Evolutionary conservation across 1,140 invertebrate species (phyloP), one percentile per base, ranked within the genome.

Genomic region (Drosophila ficusphila): DNA sequence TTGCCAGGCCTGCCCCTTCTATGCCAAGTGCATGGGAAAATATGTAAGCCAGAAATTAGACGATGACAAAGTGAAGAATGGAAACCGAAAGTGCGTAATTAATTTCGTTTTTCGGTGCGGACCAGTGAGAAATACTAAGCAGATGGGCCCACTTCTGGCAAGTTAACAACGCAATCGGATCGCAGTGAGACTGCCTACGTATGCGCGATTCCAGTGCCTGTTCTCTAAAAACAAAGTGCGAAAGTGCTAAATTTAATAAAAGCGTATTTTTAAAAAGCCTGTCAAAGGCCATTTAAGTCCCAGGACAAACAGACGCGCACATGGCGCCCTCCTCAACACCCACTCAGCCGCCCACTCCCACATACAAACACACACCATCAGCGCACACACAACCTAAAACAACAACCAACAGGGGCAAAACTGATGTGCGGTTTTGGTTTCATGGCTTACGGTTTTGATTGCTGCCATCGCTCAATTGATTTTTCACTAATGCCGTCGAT

Each of bases 401-500:
- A 72, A 49, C 52, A 68, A 34, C 44, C 41, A 65, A 52, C 19
- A 48, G 57, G 69, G 42, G 41, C 60, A 64, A 44, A 81, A 86
- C 56, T 86, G 81, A 86, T 72, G 72, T 79, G 76, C 81, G 79
- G 79, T 85, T 85, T 85, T 79, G 81, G 76, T 85, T 86, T 86
- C 76, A 73, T 79, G 81, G 79, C 79, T 85, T 86, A 86, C 76
- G 77, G 68, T 81, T 83, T 86, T 88, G 82, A 86, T 86, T 86
- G 81, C 72, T 88, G 73, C 58, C 81, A 86, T 86, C 81, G 81
- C 81, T 86, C 81, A 86, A 86, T 86, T 88, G 82, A 86, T 86
- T 86, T 86, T 76, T 75, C 81, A 88, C 76, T 86, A 86, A 86
- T 86, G 73, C 81, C 72, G 69, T 88, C 70, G 75, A 79, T 83